These are phyloP conservation scores for Monodelphis domestica DNA, from an alignment of 2,797 vertebrate species.

Conservation along the genomic window DNA sequence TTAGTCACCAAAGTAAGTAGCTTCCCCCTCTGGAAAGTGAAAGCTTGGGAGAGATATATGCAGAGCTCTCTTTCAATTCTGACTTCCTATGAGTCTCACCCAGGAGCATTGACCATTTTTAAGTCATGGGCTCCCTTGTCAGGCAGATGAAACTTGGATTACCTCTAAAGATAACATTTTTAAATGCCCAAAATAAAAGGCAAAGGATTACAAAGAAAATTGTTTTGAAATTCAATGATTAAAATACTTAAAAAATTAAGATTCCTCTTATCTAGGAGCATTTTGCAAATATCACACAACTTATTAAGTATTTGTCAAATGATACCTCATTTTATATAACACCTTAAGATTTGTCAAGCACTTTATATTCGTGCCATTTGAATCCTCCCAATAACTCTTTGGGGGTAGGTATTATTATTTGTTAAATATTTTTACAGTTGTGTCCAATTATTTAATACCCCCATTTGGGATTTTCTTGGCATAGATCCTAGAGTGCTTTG, in stretches of 20 bases:
- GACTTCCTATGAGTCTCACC: neutral
- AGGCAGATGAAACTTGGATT: neutral
- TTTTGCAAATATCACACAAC: neutral
- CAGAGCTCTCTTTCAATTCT: neutral
- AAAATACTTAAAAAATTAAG: neutral
- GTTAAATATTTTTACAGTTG: too few species aligned
- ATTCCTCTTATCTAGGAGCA: neutral
- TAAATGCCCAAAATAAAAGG: neutral
- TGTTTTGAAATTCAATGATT: neutral
- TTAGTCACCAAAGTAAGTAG: neutral
- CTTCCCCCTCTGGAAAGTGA: neutral
- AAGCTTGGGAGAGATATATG: neutral
- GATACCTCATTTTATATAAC: neutral
- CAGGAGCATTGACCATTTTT: neutral
- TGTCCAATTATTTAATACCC: too few species aligned
- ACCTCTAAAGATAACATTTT: neutral
- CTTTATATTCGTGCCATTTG: neutral
- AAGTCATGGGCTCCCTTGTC: neutral
- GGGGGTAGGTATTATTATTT: neutral
- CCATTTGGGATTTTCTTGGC: too few species aligned
- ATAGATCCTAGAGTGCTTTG: too few species aligned
- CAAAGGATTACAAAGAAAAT: neutral
- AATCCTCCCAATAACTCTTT: neutral
- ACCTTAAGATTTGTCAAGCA: neutral
- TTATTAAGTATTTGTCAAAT: neutral